A percentile compares a stretch with the other conserved stretches of the same genome.
phyloP scores from a whole-genome alignment of 2,888 invertebrate species.

The Julus scandinavius region DNA sequence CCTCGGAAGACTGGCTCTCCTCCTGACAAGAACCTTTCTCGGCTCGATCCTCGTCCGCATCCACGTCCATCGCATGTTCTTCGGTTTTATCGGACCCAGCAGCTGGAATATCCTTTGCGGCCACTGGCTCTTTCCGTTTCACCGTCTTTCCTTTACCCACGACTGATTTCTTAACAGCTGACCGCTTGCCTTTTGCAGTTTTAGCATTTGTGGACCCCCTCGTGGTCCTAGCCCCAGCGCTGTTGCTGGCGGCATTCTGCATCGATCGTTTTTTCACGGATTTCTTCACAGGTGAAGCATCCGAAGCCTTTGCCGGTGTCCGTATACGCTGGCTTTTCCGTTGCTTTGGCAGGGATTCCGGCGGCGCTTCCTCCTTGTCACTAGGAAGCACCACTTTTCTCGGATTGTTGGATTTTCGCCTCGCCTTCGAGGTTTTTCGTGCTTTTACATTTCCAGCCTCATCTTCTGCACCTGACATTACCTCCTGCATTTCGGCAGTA shows the following conservation, averaged over 20 bases:
- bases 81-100: neutral
- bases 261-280: neutral
- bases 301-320: neutral
- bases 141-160: neutral
- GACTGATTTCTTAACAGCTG: neutral
- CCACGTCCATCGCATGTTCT: neutral
- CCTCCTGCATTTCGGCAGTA: neutral
- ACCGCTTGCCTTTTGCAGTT: neutral
- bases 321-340: conserved; percentile 6
- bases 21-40: neutral
- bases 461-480: neutral
- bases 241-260: neutral
- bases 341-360: neutral
- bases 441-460: neutral
- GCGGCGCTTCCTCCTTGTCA: conserved; percentile 16
- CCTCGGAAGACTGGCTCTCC: neutral
- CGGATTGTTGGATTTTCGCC: neutral
- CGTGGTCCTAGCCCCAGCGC: neutral
- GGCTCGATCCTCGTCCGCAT: neutral
- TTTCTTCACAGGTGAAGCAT: neutral
- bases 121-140: neutral
- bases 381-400: conserved; percentile 8
- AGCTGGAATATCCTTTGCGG: neutral
- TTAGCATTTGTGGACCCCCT: neutral
- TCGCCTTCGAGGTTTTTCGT: neutral